phyloP scores from a whole-genome alignment of 2,113 vertebrate genomes.

The Nycticorax nycticorax region DNA sequence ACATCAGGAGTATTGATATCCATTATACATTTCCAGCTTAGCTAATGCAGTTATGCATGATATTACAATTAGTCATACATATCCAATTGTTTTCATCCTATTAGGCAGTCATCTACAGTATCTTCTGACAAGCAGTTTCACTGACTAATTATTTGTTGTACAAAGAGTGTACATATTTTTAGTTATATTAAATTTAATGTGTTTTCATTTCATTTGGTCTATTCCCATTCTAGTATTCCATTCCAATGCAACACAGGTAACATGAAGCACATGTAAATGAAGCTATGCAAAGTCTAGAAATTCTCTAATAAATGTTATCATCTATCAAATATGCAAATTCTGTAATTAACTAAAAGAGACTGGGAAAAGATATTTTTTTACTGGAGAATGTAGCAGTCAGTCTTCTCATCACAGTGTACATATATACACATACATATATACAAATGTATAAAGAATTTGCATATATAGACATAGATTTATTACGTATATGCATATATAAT shows the following conservation, averaged over 20 bases:
- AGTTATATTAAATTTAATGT: background rate
- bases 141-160: background rate
- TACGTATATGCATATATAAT: background rate
- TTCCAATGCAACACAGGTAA: background rate
- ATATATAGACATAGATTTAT: background rate
- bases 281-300: background rate
- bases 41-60: background rate
- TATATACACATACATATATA: background rate
- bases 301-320: background rate
- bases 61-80: background rate
- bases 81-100: background rate
- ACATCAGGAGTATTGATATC: background rate
- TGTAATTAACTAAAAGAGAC: background rate
- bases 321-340: background rate
- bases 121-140: background rate
- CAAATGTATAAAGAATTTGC: background rate
- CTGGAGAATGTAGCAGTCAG: background rate
- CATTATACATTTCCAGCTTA: background rate
- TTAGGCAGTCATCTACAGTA: background rate
- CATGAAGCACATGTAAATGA: background rate
- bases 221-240: background rate
- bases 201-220: background rate
- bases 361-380: background rate
- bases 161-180: background rate
- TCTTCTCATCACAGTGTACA: background rate